Base-by-base conservation (phyloP, 2,113 vertebrate genomes). In the Tetrax tetrax region DNA sequence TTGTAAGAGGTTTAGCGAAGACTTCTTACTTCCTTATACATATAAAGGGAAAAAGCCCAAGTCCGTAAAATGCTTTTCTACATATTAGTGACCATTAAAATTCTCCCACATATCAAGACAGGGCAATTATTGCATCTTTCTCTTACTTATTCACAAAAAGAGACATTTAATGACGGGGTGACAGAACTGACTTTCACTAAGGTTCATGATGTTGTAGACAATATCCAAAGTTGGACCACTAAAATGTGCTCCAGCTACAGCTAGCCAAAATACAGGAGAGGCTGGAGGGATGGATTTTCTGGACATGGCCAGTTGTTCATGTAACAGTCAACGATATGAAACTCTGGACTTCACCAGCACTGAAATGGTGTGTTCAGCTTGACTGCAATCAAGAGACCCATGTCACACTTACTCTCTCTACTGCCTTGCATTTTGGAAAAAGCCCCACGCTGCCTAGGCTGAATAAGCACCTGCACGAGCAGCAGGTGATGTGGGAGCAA, bases 121-220 rank as follows among this genome's bases (percentile, higher is more conserved):
- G 2, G 3, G 22, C 28, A 69, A 37, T 79, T 45, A 54, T 7
- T 61, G 11, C 11, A 2, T 22, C 51, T 47, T 64, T 75, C 43
- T 77, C 48, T 72, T 28, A 16, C 27, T 59, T 2, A 6, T 47
- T 77, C 60, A 9, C 37, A 29, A 24, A 33, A 59, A 74, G n/a
- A 66, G 19, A 8, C 3, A 15, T 45, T 59, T 57, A 87, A 60
- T 13, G 41, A 65, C 17, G 69, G 33, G 15, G 37, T 29, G 37
- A 64, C 21, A 13, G 48, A 64, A 64, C 7, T 1, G 1, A 38
- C 16, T 70, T 66, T 74, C 50, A 65, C 18, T 19, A 10, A 29
- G 3, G 15, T 6, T 41, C n/a, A 24, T 2, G 10, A 48, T 0
- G 0, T 3, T 48, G 15, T 22, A 27, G 9, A 27, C 56, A 14